Evolutionary conservation across 1,140 invertebrate genomes (phyloP), one percentile per base, ranked within the genome.

Genomic region (Archivesica marissinica): DNA sequence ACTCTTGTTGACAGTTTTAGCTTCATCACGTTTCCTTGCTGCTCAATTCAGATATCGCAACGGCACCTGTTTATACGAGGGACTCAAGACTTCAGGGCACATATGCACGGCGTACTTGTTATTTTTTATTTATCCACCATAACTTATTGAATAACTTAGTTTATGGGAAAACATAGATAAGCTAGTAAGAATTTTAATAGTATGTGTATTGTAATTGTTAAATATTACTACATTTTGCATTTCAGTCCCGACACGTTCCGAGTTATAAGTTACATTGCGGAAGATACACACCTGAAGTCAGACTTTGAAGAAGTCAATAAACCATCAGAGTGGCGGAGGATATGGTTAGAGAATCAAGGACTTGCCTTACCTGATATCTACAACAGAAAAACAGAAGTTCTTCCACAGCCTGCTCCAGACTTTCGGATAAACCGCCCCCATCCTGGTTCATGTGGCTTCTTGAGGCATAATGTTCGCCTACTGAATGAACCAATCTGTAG

Each of bases 401-500:
- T 92, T 41, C 88, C 91, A 30, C 68, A 88, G 44, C 23, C 79
- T 23, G 82, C 87, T 3, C 80, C 89, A 54, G 92, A 93, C 86
- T 91, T 88, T 68, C 85, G 92, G 50, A 86, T 61, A n/a, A 87
- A 93, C 72, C 88, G 87, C 20, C 92, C 92, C 13, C 91, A 93
- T 72, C 89, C 91, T 30, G 77, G 61, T 7, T 88, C 79, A 25
- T 91, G 89, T 84, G 88, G 88, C 20, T 93, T 93, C 88, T 79
- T 93, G 11, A 56, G 89, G 35, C 89, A 92, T 52, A 90, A 93
- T 90, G 90, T 90, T 4, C 64, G 89, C 41, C 64, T 91, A 4
- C 76, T 93, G 38, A 93, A 93, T 88, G 92, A 93, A 84, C 92
- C 92, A n/a, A 84, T 93, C 23, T 92, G 91, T 81, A 89, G 86